phyloP scores from a whole-genome alignment of 2,113 vertebrate species.

The Pachypanchax playfairii region DNA sequence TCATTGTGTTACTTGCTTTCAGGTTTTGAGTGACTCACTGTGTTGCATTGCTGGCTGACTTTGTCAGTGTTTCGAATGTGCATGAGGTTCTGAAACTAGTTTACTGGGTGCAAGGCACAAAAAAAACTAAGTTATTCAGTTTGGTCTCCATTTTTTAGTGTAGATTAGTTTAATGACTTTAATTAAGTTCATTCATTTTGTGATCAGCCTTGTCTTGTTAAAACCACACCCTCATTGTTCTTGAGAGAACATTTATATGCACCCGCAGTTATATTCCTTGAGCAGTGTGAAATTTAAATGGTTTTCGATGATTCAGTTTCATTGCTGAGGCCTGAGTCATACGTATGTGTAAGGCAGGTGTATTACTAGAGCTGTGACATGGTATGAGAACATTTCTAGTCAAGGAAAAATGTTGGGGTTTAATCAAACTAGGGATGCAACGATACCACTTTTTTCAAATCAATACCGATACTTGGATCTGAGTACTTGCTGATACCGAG shows the following conservation, averaged over 20 bases:
- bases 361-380: too few species aligned
- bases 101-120: neutral
- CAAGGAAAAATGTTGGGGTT: too few species aligned
- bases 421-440: too few species aligned
- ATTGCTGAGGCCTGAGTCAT: constrained; percentile 52
- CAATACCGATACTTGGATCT: too few species aligned
- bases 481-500: too few species aligned
- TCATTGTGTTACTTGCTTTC: neutral
- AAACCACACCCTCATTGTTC: neutral
- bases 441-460: too few species aligned
- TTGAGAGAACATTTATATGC: neutral
- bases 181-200: too few species aligned
- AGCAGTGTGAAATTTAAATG: neutral
- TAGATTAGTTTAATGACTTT: too few species aligned
- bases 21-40: constrained; percentile 39
- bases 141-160: too few species aligned
- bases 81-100: neutral
- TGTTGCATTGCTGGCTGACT: neutral
- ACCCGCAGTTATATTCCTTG: neutral
- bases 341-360: too few species aligned
- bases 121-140: too few species aligned
- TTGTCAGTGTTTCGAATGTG: constrained; percentile 8
- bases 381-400: too few species aligned
- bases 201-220: neutral
- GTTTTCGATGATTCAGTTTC: constrained; percentile 38